Base-by-base conservation (phyloP, 2,888 invertebrate species). In the Antitype chi region DNA sequence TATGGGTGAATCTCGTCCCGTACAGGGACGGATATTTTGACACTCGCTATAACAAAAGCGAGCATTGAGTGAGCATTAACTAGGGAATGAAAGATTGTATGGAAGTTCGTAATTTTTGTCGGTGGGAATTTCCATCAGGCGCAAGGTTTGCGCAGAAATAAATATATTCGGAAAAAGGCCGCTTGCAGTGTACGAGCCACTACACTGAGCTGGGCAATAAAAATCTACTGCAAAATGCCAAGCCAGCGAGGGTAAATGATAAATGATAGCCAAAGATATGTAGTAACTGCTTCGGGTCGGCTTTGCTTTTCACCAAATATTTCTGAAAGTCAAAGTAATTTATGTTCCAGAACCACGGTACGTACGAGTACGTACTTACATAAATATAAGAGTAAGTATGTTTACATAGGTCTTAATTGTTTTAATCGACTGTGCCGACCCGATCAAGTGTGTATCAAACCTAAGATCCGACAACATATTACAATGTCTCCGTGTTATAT, bases 381-480 rank as follows among this genome's bases (percentile, higher is more conserved):
- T 11, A 47, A 11, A 47, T 47, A 13, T 47, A 47, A 47, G 43
- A 47, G 43, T 47, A 47, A 0, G 8, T 43, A 8, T 47, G 43
- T 47, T 47, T 47, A 1, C 32, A 38, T 6, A 5, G 38, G 6
- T 38, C 38, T 38, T 38, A 38, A 38, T 38, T 38, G 38, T 38
- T 38, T 38, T 5, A 60, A 23, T 11, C 23, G 5, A 32, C 23
- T 32, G 20, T 69, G 8, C 38, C 7, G 20, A 38, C 9, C 32
- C 20, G 5, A 57, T 8, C 47, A 28, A 47, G 43, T 73, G 47
- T 72, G 15, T 32, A 32, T 11, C 47, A 23, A 1, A 20, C 72
- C 57, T 73, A 57, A 77, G 69, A 69, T 55, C 55, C 28, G 38
- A 8, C 70, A 64, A 87, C 74, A 62, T 85, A 83, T 76, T 63